These are phyloP conservation scores for Drosophila vallismaia DNA, from an alignment of 2,888 invertebrate species.

Conservation along the genomic window DNA sequence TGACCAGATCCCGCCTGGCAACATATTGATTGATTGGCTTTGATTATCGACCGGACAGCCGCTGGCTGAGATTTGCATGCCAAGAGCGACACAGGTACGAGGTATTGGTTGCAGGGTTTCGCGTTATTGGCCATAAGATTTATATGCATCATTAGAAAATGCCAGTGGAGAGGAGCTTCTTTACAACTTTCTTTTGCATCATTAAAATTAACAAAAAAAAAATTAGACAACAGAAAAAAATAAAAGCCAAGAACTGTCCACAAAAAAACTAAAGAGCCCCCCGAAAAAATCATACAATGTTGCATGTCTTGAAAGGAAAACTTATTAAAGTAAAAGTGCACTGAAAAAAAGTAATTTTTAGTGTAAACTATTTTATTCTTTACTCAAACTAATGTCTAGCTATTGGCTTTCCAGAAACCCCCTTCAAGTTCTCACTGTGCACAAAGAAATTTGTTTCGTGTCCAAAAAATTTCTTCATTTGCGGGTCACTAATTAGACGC, in stretches of 20 bases:
- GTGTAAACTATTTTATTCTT: no score
- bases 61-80: conserved; percentile 42
- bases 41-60: conserved; percentile 38
- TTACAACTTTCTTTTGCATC: conserved; percentile 74
- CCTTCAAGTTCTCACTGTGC: conserved; percentile 5
- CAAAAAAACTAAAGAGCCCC: background rate
- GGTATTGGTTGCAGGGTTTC: conserved; percentile 36
- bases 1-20: conserved; percentile 12
- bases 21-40: conserved; percentile 39
- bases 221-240: conserved; percentile 24
- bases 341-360: no score
- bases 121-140: conserved; percentile 36
- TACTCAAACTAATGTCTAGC: background rate
- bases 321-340: conserved; percentile 5
- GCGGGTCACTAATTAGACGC: conserved; percentile 70
- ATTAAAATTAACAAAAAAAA: conserved; percentile 61
- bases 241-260: conserved; percentile 46
- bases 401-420: background rate
- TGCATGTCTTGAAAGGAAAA: conserved; percentile 34
- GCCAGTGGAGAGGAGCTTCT: conserved; percentile 1
- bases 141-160: conserved; percentile 69
- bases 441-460: conserved; percentile 41
- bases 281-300: conserved; percentile 22
- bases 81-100: conserved; percentile 11
- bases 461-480: conserved; percentile 73